Evolutionary conservation across 2,113 vertebrate species (phyloP).

Genomic region (Macrotis lagotis): DNA sequence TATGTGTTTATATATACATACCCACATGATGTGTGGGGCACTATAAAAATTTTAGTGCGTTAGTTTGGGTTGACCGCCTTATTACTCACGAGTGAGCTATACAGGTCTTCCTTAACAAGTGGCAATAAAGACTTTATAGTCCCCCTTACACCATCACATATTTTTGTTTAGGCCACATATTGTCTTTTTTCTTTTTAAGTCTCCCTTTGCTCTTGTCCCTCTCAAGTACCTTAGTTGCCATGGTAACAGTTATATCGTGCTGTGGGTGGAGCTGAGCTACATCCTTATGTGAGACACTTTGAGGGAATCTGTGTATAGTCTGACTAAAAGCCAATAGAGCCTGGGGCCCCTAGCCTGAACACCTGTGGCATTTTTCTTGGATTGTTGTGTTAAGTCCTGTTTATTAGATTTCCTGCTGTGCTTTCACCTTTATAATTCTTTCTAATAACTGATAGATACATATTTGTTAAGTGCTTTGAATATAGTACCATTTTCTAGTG

Average conservation of each 20-base stretch:
- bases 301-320: background rate
- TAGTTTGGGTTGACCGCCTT: constrained; percentile 76
- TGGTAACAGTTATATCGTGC: constrained; percentile 59
- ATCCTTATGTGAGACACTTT: constrained; percentile 25
- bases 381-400: background rate
- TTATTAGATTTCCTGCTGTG: background rate
- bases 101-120: constrained; percentile 77
- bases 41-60: constrained; percentile 75
- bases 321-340: background rate
- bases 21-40: constrained; percentile 68
- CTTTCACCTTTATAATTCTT: background rate
- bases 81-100: constrained; percentile 73
- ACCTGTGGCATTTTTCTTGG: background rate
- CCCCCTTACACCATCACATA: constrained; percentile 61
- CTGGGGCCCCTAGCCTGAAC: constrained; percentile 25
- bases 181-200: constrained; percentile 72
- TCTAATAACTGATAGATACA: background rate
- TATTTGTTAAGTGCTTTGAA: background rate
- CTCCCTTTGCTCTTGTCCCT: constrained; percentile 76
- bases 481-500: background rate
- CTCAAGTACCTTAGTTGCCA: constrained; percentile 70
- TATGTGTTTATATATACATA: constrained; percentile 6
- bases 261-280: constrained; percentile 33
- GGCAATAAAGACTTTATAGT: constrained; percentile 72
- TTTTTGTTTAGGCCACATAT: constrained; percentile 72